phyloP scores from a whole-genome alignment of 2,797 vertebrate genomes.

The Heliangelus exortis region DNA sequence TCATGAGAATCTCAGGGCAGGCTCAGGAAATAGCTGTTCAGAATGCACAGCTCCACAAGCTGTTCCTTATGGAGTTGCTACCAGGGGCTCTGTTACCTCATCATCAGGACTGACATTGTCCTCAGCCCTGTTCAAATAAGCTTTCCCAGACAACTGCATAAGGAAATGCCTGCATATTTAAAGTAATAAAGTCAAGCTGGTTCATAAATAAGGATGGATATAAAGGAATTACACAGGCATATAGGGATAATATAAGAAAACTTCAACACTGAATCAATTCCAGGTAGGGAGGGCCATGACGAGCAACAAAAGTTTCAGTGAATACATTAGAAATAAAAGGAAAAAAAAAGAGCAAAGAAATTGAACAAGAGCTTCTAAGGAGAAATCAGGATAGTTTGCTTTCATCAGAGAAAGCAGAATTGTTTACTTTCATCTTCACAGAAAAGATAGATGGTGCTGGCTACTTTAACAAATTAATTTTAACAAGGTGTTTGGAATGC shows the following conservation, averaged over 20 bases:
- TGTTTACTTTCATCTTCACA: neutral
- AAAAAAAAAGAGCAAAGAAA: neutral
- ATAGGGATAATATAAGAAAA: neutral
- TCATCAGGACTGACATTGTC: neutral
- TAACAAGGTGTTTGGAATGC: conserved; percentile 15
- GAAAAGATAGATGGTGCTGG: neutral
- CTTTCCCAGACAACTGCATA: neutral
- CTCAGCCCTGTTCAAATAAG: neutral
- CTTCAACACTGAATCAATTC: neutral
- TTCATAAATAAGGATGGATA: neutral
- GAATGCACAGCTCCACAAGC: neutral
- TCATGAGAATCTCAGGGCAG: neutral
- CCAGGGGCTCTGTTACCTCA: neutral
- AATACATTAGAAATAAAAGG: neutral
- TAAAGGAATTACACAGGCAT: neutral
- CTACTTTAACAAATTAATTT: neutral
- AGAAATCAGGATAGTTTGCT: neutral
- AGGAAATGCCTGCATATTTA: neutral
- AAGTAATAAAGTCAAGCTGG: neutral
- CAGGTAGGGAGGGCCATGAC: neutral
- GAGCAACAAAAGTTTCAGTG: neutral
- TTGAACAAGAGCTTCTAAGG: neutral
- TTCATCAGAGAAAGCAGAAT: neutral
- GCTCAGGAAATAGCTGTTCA: neutral
- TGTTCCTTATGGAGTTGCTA: neutral